A percentile compares a stretch with the other conserved stretches of the same genome.
Evolutionary conservation across 2,797 vertebrate species (phyloP).

Genomic region (Poecilia wingei): DNA sequence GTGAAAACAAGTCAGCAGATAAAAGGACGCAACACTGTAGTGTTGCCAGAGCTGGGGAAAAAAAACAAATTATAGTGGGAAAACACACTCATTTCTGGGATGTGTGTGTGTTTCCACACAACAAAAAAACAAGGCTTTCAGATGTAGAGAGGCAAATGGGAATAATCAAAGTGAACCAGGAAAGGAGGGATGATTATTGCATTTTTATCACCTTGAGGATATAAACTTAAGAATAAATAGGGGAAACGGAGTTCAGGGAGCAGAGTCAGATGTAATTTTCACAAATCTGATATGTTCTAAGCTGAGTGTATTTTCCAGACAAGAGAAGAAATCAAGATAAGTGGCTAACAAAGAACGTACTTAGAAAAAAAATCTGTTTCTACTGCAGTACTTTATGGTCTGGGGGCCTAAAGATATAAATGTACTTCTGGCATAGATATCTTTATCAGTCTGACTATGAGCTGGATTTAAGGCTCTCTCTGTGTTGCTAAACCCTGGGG

Average conservation of each 20-base stretch:
- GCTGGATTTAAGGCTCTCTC: constrained; percentile 50
- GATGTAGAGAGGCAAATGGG: constrained; percentile 51
- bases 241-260: constrained; percentile 18
- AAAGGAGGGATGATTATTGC: constrained; percentile 12
- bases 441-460: constrained; percentile 59
- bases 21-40: constrained; percentile 36
- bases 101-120: constrained; percentile 22
- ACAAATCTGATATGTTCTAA: constrained; percentile 47
- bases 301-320: constrained; percentile 51
- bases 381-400: constrained; percentile 44
- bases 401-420: constrained; percentile 44
- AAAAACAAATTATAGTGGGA: constrained; percentile 33
- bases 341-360: constrained; percentile 59
- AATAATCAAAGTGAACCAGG: constrained; percentile 60
- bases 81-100: constrained; percentile 17
- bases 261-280: constrained; percentile 58
- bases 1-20: constrained; percentile 34
- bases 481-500: constrained; percentile 44
- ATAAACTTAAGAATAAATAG: constrained; percentile 47
- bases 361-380: constrained; percentile 35
- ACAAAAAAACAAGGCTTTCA: constrained; percentile 27
- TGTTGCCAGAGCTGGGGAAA: constrained; percentile 12
- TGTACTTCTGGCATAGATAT: constrained; percentile 57
- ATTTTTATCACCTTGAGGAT: constrained; percentile 44
- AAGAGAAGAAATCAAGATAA: constrained; percentile 68